A percentile compares a stretch with the other conserved stretches of the same genome.
phyloP scores from a whole-genome alignment of 2,888 invertebrate species.

The Drosophila nigritarsus region DNA sequence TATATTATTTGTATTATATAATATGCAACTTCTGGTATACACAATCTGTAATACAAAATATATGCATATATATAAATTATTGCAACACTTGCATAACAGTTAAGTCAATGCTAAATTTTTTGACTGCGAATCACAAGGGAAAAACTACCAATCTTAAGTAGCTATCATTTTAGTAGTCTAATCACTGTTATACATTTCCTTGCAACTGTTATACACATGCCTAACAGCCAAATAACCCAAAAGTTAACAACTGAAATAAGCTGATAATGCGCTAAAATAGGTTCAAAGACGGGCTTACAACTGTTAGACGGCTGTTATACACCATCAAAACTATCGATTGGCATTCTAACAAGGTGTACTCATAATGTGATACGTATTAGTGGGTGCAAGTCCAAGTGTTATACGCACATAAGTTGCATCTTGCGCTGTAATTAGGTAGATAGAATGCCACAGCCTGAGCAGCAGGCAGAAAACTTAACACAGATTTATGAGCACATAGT shows the following conservation, averaged over 20 bases:
- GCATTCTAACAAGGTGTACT: background rate
- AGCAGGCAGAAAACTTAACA: conserved; percentile 35
- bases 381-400: conserved; percentile 10
- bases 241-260: background rate
- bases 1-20: too few relatives aligned
- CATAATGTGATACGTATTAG: background rate
- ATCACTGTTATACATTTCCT: background rate
- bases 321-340: background rate
- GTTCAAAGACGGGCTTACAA: background rate
- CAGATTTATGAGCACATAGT: conserved; percentile 44
- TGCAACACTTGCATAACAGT: too few relatives aligned
- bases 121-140: too few relatives aligned
- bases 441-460: conserved; percentile 1
- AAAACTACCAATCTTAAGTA: too few relatives aligned
- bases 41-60: too few relatives aligned
- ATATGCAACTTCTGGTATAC: too few relatives aligned
- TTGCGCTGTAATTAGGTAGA: conserved; percentile 19
- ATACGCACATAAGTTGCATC: conserved; percentile 14
- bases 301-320: conserved; percentile 2
- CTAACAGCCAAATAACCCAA: background rate
- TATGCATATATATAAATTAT: too few relatives aligned
- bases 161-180: background rate
- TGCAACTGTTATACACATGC: background rate
- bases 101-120: too few relatives aligned
- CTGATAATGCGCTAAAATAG: background rate